Conservation (phyloP, 2,113 vertebrate genomes). For the Eurypyga helias region DNA sequence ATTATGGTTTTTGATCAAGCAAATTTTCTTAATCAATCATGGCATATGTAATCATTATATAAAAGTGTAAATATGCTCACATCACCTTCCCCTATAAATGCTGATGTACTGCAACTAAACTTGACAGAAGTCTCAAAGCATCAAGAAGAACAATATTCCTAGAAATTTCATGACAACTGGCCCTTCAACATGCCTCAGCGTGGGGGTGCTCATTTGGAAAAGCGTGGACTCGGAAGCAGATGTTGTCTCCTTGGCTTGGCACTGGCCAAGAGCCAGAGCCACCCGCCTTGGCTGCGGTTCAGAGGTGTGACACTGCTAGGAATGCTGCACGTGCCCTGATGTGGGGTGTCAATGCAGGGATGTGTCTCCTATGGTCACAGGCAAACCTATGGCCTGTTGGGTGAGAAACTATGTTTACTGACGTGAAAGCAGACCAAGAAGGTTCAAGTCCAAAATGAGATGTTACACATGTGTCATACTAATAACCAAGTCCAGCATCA, state of each 20-base stretch:
- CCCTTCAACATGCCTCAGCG: background rate
- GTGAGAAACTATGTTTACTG: background rate
- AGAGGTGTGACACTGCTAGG: too few relatives aligned
- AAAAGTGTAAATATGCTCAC: background rate
- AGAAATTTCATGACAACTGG: background rate
- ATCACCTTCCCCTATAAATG: background rate
- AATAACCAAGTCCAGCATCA: background rate
- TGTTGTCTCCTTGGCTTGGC: background rate
- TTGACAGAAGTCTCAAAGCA: background rate
- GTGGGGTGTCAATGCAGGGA: background rate
- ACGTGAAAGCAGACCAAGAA: background rate
- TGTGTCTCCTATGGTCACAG: accelerated
- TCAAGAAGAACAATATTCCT: accelerated
- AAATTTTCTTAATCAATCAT: background rate
- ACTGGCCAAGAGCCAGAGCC: background rate
- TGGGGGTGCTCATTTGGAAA: background rate
- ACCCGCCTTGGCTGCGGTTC: accelerated
- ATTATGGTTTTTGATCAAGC: background rate
- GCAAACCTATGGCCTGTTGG: background rate
- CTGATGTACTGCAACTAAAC: background rate
- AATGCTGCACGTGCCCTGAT: accelerated
- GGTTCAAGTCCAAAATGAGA: background rate
- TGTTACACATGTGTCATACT: accelerated
- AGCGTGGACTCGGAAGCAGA: background rate
- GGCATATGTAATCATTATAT: background rate